phyloP scores from a whole-genome alignment of 2,888 invertebrate genomes.

The Biston stratarius region DNA sequence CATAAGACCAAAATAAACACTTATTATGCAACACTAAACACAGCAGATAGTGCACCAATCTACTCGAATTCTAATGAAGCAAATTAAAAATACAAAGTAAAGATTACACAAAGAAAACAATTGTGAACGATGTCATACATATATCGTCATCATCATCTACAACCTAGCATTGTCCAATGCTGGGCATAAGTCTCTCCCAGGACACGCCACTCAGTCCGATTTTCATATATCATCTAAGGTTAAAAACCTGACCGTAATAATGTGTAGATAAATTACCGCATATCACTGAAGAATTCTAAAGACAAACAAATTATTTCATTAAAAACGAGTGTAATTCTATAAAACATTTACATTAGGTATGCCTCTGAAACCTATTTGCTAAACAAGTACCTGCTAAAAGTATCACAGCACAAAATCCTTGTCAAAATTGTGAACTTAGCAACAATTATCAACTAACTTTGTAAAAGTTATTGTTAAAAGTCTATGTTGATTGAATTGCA shows the following conservation, averaged over 20 bases:
- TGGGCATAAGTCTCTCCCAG: too few relatives aligned
- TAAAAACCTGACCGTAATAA: slow-evolving; percentile 3
- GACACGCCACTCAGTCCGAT: too few relatives aligned
- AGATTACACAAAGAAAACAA: slow-evolving; percentile 10
- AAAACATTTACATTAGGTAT: too few relatives aligned
- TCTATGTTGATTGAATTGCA: neutral
- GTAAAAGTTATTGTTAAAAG: too few relatives aligned
- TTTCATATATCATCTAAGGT: slow-evolving; percentile 3
- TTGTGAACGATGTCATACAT: too few relatives aligned
- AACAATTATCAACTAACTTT: too few relatives aligned
- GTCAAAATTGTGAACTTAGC: too few relatives aligned
- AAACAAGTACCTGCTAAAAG: too few relatives aligned
- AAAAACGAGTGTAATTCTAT: neutral
- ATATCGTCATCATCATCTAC: too few relatives aligned
- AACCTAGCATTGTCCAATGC: too few relatives aligned
- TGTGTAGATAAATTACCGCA: neutral
- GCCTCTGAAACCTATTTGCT: too few relatives aligned
- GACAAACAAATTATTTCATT: neutral
- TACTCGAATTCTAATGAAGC: neutral
- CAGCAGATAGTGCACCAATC: neutral
- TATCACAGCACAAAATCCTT: too few relatives aligned
- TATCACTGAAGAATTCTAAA: neutral
- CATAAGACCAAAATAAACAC: neutral
- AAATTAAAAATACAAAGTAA: neutral
- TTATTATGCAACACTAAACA: neutral